These are phyloP conservation scores for Hemiprocne comata DNA, from an alignment of 2,113 vertebrate species.

Conservation along the genomic window DNA sequence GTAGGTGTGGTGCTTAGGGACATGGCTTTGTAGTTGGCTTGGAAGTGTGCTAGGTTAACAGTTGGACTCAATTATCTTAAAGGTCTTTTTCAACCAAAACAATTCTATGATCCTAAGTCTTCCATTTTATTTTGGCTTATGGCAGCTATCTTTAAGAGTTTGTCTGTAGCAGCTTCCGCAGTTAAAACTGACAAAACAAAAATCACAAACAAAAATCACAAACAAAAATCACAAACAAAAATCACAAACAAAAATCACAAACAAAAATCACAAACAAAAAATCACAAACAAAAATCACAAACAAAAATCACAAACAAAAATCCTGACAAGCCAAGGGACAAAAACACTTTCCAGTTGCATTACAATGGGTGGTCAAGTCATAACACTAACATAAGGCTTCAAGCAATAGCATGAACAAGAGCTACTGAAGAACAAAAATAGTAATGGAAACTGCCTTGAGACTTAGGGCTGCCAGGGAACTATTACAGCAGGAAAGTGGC, in stretches of 20 bases:
- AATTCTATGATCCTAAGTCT: not conserved
- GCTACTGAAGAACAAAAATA: not conserved
- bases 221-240: not conserved
- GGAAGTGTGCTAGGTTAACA: too few species aligned
- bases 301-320: not conserved
- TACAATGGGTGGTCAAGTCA: not conserved
- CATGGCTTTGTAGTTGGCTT: too few species aligned
- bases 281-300: not conserved
- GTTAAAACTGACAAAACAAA: not conserved
- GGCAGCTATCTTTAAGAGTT: not conserved
- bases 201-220: not conserved
- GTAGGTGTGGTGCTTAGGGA: too few species aligned
- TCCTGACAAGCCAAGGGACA: slow-evolving; percentile 11
- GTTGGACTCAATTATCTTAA: too few species aligned
- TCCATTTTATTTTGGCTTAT: not conserved
- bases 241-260: not conserved
- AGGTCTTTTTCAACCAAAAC: too few species aligned
- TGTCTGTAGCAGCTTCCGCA: not conserved
- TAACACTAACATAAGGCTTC: slow-evolving; percentile 4
- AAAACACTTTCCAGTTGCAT: not conserved
- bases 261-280: too few species aligned
- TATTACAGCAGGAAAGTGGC: not conserved
- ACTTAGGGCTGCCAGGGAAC: not conserved
- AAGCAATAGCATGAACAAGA: not conserved
- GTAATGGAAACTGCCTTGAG: not conserved